Conservation (phyloP, 2,888 invertebrate genomes). For the Cylloceria caligata region DNA sequence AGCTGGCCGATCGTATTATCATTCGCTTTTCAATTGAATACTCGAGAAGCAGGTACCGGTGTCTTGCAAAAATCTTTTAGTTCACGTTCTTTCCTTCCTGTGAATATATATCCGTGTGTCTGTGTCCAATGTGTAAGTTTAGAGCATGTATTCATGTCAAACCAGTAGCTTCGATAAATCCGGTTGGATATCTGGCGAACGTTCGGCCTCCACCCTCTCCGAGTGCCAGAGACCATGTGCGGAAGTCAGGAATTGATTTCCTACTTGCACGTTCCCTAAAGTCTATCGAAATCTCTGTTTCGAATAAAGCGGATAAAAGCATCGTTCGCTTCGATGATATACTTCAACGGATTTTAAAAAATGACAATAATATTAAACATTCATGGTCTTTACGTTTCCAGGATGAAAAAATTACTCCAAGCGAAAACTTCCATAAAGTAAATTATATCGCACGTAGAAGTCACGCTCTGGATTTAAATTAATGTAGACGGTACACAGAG, state of each 20-base stretch:
- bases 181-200: slow-evolving; percentile 4
- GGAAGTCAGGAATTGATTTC: slow-evolving; percentile 45
- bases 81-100: not conserved
- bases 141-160: slow-evolving; percentile 35
- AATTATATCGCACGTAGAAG: slow-evolving; percentile 15
- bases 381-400: not conserved
- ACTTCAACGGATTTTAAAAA: not conserved
- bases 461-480: slow-evolving; percentile 11
- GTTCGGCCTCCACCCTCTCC: slow-evolving; percentile 8
- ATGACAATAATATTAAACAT: not conserved
- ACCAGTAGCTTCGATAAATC: slow-evolving; percentile 45
- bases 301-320: slow-evolving; percentile 12
- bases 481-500: not conserved
- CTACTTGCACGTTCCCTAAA: slow-evolving; percentile 16
- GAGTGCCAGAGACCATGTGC: slow-evolving; percentile 3
- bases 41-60: not conserved
- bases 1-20: slow-evolving; percentile 34
- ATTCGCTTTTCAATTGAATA: slow-evolving; percentile 30
- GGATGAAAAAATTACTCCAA: not conserved
- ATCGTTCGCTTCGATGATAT: not conserved
- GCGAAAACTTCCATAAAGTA: slow-evolving; percentile 3
- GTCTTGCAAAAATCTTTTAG: slow-evolving; percentile 18
- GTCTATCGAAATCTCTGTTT: slow-evolving; percentile 40
- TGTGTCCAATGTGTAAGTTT: slow-evolving; percentile 7
- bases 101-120: slow-evolving; percentile 12